A percentile compares a stretch with the other conserved stretches of the same genome.
These are phyloP conservation scores for Drosophila subpulchrella DNA, from an alignment of 1,140 invertebrate species.

Conservation along the genomic window DNA sequence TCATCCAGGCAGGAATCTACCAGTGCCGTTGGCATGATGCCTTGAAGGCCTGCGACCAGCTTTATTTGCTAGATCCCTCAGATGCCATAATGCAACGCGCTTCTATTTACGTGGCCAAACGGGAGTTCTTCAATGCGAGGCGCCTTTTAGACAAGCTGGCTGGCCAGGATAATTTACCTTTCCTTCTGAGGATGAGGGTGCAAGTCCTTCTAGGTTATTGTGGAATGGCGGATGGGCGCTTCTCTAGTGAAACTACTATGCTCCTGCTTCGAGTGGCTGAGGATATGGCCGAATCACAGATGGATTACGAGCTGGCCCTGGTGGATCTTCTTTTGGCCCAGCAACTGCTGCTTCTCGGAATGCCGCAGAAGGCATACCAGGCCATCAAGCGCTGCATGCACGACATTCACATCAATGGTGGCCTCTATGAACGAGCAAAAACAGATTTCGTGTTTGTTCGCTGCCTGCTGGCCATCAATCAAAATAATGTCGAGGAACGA, in stretches of 20 bases:
- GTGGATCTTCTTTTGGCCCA: constrained; percentile 92
- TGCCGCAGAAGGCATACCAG: constrained; percentile 90
- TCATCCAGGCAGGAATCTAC: constrained; percentile 86
- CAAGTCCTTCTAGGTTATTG: constrained; percentile 90
- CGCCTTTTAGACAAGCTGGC: constrained; percentile 87
- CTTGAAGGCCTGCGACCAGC: constrained; percentile 89
- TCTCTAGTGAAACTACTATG: constrained; percentile 86
- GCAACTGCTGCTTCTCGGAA: constrained; percentile 89
- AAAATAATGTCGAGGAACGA: constrained; percentile 84
- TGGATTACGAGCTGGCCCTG: constrained; percentile 90
- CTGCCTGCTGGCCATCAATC: constrained; percentile 88
- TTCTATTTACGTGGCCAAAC: constrained; percentile 89
- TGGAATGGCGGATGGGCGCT: constrained; percentile 84
- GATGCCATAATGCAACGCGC: constrained; percentile 89
- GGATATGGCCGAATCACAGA: constrained; percentile 89
- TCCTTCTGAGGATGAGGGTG: constrained; percentile 87
- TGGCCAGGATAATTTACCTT: constrained; percentile 86
- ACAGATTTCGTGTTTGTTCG: constrained; percentile 86
- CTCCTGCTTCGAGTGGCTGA: constrained; percentile 90
- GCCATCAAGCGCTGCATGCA: constrained; percentile 89
- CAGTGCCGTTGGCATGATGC: constrained; percentile 91
- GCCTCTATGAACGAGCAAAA: constrained; percentile 91
- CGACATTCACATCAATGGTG: constrained; percentile 91
- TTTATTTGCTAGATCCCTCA: constrained; percentile 89
- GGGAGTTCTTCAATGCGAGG: constrained; percentile 88